A percentile compares a stretch with the other conserved stretches of the same genome.
phyloP scores from a whole-genome alignment of 1,140 invertebrate species.

The Onthophagus taurus region DNA sequence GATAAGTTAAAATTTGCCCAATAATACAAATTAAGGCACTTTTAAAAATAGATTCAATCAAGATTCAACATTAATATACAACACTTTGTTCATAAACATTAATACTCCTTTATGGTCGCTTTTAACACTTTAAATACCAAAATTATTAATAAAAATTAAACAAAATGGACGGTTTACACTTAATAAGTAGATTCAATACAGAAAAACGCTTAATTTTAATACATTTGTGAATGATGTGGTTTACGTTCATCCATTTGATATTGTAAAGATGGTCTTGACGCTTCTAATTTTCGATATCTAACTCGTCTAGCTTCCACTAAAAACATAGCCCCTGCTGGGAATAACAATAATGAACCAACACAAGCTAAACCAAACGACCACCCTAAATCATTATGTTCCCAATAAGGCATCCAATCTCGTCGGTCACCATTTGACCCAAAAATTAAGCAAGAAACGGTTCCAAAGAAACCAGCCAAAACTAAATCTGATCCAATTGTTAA shows the following conservation, averaged over 20 bases:
- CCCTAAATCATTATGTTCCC: conserved; percentile 90
- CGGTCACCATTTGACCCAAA: conserved; percentile 86
- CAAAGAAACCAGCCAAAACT: conserved; percentile 63
- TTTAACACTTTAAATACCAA: not conserved
- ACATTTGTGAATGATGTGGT: conserved; percentile 48
- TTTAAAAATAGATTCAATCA: not conserved
- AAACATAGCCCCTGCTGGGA: conserved; percentile 67
- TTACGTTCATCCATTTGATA: conserved; percentile 48
- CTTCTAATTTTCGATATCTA: conserved; percentile 56
- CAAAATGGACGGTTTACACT: not conserved
- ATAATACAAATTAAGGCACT: not conserved
- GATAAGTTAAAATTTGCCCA: too few species aligned
- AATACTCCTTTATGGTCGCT: too few species aligned
- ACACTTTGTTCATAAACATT: too few species aligned
- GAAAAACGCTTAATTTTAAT: conserved; percentile 21
- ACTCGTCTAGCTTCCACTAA: conserved; percentile 72
- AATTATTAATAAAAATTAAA: conserved; percentile 5
- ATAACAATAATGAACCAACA: conserved; percentile 61
- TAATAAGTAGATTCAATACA: not conserved
- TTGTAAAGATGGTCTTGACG: conserved; percentile 46
- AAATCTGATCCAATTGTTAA: conserved; percentile 63
- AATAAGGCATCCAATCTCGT: conserved; percentile 92
- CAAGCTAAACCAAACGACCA: conserved; percentile 88
- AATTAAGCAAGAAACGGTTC: conserved; percentile 58
- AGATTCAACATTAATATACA: not conserved